Evolutionary conservation across 2,113 vertebrate genomes (phyloP).

Genomic region (Hipposideros armiger): DNA sequence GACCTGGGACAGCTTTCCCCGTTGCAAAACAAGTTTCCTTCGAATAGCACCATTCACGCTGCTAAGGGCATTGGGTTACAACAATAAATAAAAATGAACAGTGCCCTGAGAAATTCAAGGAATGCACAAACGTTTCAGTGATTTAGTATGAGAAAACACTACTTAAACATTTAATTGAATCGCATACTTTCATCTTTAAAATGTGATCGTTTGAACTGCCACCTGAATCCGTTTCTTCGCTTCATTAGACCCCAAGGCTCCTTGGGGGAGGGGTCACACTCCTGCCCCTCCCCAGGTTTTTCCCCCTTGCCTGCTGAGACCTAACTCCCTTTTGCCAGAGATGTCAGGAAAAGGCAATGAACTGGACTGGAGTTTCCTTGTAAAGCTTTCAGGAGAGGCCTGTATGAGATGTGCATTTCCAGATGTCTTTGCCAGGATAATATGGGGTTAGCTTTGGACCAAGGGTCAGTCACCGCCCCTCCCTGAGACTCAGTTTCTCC

Average conservation of each 20-base stretch:
- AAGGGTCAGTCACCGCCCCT: neutral
- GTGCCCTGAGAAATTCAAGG: conserved; percentile 93
- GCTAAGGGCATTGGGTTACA: conserved; percentile 92
- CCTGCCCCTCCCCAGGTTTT: neutral
- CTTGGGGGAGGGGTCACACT: neutral
- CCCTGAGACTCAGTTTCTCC: neutral
- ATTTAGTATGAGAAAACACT: conserved; percentile 87
- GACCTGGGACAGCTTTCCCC: conserved; percentile 79
- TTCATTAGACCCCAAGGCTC: conserved; percentile 70
- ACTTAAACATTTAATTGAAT: conserved; percentile 87
- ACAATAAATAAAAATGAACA: conserved; percentile 93
- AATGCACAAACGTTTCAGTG: conserved; percentile 92
- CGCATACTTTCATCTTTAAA: conserved; percentile 84
- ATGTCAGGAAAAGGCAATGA: conserved; percentile 36
- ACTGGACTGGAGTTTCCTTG: neutral
- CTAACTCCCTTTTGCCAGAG: conserved; percentile 26
- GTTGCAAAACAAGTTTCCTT: conserved; percentile 85
- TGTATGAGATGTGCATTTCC: neutral
- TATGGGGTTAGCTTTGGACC: neutral
- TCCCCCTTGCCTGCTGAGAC: neutral
- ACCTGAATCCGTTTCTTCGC: conserved; percentile 81
- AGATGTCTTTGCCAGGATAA: neutral
- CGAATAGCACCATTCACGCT: conserved; percentile 90
- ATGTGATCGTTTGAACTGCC: conserved; percentile 79
- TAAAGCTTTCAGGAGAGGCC: neutral